Evolutionary conservation across 1,140 invertebrate species (phyloP), one percentile per base, ranked within the genome.

Genomic region (Globodera ellingtonae): DNA sequence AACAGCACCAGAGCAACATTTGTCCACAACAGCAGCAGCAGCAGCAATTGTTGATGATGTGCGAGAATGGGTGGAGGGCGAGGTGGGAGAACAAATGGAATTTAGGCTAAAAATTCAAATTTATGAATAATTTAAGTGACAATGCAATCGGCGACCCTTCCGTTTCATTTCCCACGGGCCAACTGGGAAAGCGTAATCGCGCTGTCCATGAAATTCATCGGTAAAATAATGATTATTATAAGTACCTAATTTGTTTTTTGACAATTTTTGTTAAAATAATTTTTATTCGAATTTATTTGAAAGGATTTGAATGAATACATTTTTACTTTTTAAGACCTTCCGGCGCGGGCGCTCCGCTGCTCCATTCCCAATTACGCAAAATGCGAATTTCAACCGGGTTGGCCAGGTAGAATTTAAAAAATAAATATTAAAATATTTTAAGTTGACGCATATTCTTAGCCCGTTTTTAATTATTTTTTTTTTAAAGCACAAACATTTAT

Each of bases 91-190:
- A 47, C 21, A 8, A 21, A 50, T 6, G 8, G 3, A 46, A 44
- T 24, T 48, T 72, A 48, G n/a, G 18, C 50, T 72, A 72, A 72
- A 72, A 72, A 0, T 48, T 48, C 21, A 72, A 21, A 48, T 72
- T 72, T 73, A 13, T 13, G 5, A 24, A 13, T 50, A 13, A 46
- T 15, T 74, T 74, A 52, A 86, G 84, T 72, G 85, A 86, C 72
- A 86, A 86, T 86, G 52, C 85, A 15, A 85, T 84, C 66, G 75
- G 86, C 59, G 86, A 86, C 71, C 78, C 84, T 10, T 48, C 84
- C 15, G 62, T 78, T 8, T 48, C 82, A 35, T 86, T 86, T 73
- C 85, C 86, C 1, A 87, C 86, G 13, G 85, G 85, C 21, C 82
- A 84, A 48, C 59, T 86, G 62, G 79, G 85, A 6, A 75, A 84